Evolutionary conservation across 2,113 vertebrate genomes (phyloP).

Genomic region (Sapayoa aenigma): DNA sequence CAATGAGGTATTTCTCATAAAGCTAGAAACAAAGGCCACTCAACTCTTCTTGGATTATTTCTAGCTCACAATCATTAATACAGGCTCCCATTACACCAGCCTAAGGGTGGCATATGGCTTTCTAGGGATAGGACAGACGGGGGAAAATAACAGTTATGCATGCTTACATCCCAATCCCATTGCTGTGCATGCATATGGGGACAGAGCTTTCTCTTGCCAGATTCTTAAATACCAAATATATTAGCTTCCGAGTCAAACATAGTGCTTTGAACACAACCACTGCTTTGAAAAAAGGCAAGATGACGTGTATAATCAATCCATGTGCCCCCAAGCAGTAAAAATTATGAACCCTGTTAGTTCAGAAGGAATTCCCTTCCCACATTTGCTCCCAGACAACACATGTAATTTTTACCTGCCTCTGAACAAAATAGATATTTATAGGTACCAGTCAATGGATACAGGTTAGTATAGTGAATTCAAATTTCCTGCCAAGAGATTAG

Average conservation of each 20-base stretch:
- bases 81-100: neutral
- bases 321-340: neutral
- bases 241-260: neutral
- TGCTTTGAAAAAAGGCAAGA: neutral
- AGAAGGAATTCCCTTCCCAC: neutral
- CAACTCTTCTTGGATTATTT: constrained; percentile 37
- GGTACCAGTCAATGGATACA: neutral
- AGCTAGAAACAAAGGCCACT: constrained; percentile 3
- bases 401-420: neutral
- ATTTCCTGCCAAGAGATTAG: neutral
- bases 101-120: constrained; percentile 48
- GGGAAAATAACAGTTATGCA: neutral
- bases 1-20: neutral
- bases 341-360: neutral
- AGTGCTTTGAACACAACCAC: neutral
- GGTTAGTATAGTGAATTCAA: neutral
- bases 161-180: constrained; percentile 4
- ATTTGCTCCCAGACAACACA: neutral
- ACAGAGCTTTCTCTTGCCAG: constrained; percentile 21
- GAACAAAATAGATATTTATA: neutral
- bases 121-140: constrained; percentile 39
- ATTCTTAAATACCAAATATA: constrained; percentile 41
- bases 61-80: constrained; percentile 44
- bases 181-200: constrained; percentile 10
- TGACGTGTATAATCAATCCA: neutral